phyloP scores from a whole-genome alignment of 2,113 vertebrate species.

The Lophotis ruficrista region DNA sequence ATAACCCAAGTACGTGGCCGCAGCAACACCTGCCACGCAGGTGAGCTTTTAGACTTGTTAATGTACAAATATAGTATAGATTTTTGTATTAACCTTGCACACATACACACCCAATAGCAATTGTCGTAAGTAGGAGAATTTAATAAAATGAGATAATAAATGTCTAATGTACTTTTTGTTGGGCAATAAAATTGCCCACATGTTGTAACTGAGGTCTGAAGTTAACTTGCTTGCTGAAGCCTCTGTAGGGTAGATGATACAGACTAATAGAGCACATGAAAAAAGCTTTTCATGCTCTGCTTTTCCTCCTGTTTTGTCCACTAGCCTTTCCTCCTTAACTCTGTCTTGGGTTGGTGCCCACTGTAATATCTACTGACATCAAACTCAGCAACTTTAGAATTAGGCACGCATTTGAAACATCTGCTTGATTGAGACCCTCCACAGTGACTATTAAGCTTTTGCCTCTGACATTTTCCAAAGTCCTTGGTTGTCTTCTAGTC shows the following conservation, averaged over 20 bases:
- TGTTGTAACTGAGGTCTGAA: slow-evolving; percentile 31
- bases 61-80: not conserved
- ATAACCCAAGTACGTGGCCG: slow-evolving; percentile 35
- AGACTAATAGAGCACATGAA: not conserved
- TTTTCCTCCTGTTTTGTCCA: not conserved
- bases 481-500: not conserved
- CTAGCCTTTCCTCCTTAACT: not conserved
- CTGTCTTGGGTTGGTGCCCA: not conserved
- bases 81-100: not conserved
- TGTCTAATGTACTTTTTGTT: slow-evolving; percentile 14
- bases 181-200: not conserved
- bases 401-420: slow-evolving; percentile 4
- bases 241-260: not conserved
- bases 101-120: not conserved
- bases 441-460: not conserved
- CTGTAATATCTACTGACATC: not conserved
- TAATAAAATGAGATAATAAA: slow-evolving; percentile 32
- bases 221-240: slow-evolving; percentile 3
- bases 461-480: not conserved
- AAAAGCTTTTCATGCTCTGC: not conserved
- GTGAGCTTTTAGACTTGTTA: slow-evolving; percentile 50
- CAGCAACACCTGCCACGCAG: slow-evolving; percentile 68
- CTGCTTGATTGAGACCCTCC: slow-evolving; percentile 28
- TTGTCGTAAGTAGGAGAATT: not conserved
- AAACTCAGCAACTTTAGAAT: not conserved